These are phyloP conservation scores for Toxostoma redivivum DNA, from an alignment of 2,113 vertebrate species.

Conservation along the genomic window DNA sequence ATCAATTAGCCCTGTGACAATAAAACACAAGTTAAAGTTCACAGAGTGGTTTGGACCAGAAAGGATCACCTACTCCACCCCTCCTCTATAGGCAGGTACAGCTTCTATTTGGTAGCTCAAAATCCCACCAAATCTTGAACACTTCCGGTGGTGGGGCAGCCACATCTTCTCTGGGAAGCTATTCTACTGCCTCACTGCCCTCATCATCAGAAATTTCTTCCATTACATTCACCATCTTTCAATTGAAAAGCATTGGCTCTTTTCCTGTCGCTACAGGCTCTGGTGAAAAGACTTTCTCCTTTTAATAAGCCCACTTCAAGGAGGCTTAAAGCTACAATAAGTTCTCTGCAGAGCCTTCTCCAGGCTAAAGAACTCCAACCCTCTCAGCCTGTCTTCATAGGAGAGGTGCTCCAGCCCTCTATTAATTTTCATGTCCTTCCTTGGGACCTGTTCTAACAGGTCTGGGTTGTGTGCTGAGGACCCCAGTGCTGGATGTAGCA, in stretches of 20 bases:
- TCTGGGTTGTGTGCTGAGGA: neutral
- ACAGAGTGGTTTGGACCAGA: neutral
- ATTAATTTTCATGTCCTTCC: rapidly evolving
- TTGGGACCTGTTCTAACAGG: neutral
- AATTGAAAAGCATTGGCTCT: neutral
- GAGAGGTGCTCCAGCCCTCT: neutral
- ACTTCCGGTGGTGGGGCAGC: neutral
- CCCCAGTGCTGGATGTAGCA: rapidly evolving
- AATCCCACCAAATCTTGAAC: neutral
- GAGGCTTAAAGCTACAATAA: neutral
- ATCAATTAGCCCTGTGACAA: neutral
- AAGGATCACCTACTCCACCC: neutral
- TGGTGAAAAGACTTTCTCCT: neutral
- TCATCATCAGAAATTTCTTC: neutral
- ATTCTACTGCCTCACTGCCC: neutral
- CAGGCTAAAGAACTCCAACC: neutral
- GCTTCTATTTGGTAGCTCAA: neutral
- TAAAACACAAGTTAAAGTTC: neutral
- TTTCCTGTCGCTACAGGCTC: neutral
- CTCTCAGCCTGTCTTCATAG: neutral
- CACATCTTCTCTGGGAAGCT: neutral
- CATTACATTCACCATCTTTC: neutral
- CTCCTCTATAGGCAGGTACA: neutral
- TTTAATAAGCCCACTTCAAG: neutral
- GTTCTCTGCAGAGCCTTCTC: neutral